A percentile compares a stretch with the other conserved stretches of the same genome.
Evolutionary conservation across 2,797 vertebrate species (phyloP).

Genomic region (Gymnocypris eckloni): DNA sequence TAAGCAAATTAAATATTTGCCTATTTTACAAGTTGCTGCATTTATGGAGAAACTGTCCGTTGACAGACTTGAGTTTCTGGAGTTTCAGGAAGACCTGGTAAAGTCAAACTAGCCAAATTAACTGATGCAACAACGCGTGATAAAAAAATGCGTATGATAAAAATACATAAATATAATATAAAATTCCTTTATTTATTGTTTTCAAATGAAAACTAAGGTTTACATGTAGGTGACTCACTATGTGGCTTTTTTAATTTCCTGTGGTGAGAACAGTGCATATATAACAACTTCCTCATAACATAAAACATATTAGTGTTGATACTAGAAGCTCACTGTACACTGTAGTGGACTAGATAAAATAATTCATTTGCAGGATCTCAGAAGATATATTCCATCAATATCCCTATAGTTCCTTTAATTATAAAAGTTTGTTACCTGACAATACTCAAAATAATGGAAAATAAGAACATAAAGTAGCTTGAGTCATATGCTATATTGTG

Average conservation of each 20-base stretch:
- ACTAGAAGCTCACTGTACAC: background rate
- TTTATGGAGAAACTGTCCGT: background rate
- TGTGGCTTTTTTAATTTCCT: background rate
- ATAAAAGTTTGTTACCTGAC: background rate
- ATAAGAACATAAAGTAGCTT: background rate
- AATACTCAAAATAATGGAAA: background rate
- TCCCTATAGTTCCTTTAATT: background rate
- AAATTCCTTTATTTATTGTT: background rate
- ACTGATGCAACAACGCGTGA: background rate
- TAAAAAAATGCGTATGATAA: background rate
- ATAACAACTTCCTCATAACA: background rate
- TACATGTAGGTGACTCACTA: background rate
- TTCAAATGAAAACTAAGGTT: background rate
- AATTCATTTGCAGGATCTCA: background rate
- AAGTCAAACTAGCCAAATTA: background rate
- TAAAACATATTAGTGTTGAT: background rate
- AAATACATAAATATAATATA: background rate
- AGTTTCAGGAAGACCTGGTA: background rate
- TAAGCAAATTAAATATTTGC: background rate
- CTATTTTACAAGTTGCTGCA: background rate
- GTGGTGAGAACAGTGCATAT: background rate
- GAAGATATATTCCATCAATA: background rate
- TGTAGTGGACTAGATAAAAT: background rate
- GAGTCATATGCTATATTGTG: background rate
- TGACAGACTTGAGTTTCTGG: background rate